Evolutionary conservation across 2,888 invertebrate species (phyloP).

Genomic region (Nesidiocoris tenuis): DNA sequence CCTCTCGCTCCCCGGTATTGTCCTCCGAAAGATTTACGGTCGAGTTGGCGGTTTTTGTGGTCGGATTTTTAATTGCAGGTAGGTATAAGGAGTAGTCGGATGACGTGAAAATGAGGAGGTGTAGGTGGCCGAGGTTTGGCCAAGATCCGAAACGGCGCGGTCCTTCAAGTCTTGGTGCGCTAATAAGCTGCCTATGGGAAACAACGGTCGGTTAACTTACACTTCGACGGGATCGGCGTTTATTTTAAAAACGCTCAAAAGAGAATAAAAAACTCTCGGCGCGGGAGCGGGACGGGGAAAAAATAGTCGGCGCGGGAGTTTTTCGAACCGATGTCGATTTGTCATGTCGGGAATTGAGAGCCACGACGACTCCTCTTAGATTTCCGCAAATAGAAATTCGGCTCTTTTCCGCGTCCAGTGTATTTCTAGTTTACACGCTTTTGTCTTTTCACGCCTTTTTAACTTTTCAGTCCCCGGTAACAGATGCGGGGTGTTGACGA

Average conservation of each 20-base stretch:
- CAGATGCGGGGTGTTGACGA: neutral
- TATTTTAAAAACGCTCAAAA: neutral
- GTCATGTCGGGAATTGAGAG: neutral
- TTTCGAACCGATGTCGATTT: neutral
- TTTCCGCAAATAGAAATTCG: neutral
- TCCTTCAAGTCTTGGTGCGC: neutral
- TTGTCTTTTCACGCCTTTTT: neutral
- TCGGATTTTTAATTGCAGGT: slow-evolving; percentile 38
- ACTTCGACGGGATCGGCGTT: neutral
- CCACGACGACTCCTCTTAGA: neutral
- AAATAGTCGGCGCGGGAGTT: neutral
- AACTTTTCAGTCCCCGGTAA: neutral
- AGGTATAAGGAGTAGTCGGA: slow-evolving; percentile 1
- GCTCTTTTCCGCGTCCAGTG: neutral
- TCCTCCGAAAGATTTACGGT: slow-evolving; percentile 31
- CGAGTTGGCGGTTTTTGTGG: slow-evolving; percentile 31
- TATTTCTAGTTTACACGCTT: neutral
- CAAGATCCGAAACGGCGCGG: neutral
- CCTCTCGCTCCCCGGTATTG: slow-evolving; percentile 15
- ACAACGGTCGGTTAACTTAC: neutral
- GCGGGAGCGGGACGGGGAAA: too few species aligned
- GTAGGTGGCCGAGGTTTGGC: neutral
- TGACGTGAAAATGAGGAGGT: neutral
- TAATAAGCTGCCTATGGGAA: neutral
- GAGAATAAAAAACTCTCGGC: neutral